Evolutionary conservation across 2,113 vertebrate species (phyloP).

Genomic region (Urocynchramus pylzowi): DNA sequence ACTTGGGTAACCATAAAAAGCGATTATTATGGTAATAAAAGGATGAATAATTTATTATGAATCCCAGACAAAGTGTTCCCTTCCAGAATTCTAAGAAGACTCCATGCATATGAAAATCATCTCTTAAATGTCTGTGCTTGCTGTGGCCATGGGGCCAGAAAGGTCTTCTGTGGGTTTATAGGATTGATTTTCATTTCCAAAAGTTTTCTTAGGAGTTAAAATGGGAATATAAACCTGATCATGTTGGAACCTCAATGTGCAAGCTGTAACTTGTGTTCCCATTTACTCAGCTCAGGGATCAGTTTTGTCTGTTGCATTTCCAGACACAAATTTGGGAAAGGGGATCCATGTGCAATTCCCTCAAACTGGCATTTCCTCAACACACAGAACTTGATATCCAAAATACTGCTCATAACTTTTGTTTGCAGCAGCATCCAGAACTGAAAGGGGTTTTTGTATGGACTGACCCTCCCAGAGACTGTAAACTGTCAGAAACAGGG

Average conservation of each 20-base stretch:
- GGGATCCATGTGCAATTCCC: background rate
- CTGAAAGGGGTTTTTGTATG: background rate
- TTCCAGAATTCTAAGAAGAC: slow-evolving; percentile 26
- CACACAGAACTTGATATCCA: accelerated
- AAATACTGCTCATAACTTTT: background rate
- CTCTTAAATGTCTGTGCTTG: background rate
- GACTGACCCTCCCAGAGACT: background rate
- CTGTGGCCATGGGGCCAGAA: background rate
- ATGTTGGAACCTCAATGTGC: accelerated
- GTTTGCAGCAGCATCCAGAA: background rate
- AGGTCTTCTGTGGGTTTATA: background rate
- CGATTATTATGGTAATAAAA: slow-evolving; percentile 58
- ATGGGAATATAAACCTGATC: background rate
- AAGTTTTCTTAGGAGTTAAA: background rate
- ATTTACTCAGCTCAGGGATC: background rate
- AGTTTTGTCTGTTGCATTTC: background rate
- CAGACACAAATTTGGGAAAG: background rate
- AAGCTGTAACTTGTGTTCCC: background rate
- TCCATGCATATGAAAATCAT: background rate
- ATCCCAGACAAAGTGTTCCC: slow-evolving; percentile 14
- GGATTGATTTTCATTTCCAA: background rate
- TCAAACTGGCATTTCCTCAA: background rate
- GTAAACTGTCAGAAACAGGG: background rate
- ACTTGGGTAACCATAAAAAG: slow-evolving; percentile 48
- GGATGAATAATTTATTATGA: slow-evolving; percentile 58